Evolutionary conservation across 2,888 invertebrate genomes (phyloP).

Genomic region (Tipula unca): DNA sequence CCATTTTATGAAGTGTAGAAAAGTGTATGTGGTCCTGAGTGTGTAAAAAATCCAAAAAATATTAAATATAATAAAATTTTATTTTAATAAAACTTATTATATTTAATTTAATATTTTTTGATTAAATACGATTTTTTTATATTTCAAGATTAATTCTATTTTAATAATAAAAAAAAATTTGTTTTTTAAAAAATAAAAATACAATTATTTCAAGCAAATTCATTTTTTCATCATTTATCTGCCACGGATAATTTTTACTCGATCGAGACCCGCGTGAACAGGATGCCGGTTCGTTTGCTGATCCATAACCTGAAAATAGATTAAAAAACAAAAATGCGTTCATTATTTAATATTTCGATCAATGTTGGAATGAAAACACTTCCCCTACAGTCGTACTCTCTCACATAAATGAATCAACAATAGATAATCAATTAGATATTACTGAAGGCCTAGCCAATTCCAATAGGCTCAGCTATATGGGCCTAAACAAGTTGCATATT

Average conservation of each 20-base stretch:
- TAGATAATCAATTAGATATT: too few relatives aligned
- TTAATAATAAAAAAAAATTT: not conserved
- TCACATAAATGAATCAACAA: too few relatives aligned
- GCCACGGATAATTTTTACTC: conserved; percentile 23
- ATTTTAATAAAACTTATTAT: not conserved
- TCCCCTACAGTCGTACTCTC: too few relatives aligned
- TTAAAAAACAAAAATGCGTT: conserved; percentile 22
- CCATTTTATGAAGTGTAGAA: not conserved
- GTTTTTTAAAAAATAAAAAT: not conserved
- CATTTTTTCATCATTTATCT: not conserved
- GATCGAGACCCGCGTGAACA: conserved; percentile 37
- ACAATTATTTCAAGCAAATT: not conserved
- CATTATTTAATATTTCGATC: not conserved
- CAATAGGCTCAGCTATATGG: too few relatives aligned
- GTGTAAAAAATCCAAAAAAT: not conserved
- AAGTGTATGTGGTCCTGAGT: not conserved
- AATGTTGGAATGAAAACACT: too few relatives aligned
- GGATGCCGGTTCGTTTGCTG: conserved; percentile 40
- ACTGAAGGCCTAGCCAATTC: too few relatives aligned
- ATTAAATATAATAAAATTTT: not conserved
- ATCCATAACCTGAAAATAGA: conserved; percentile 59
- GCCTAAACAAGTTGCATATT: too few relatives aligned
- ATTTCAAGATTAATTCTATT: not conserved
- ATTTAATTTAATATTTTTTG: not conserved
- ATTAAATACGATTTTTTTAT: not conserved